Evolutionary conservation across 2,797 vertebrate species (phyloP), one percentile per base, ranked within the genome.

Genomic region (Sebastes ruberrimus): DNA sequence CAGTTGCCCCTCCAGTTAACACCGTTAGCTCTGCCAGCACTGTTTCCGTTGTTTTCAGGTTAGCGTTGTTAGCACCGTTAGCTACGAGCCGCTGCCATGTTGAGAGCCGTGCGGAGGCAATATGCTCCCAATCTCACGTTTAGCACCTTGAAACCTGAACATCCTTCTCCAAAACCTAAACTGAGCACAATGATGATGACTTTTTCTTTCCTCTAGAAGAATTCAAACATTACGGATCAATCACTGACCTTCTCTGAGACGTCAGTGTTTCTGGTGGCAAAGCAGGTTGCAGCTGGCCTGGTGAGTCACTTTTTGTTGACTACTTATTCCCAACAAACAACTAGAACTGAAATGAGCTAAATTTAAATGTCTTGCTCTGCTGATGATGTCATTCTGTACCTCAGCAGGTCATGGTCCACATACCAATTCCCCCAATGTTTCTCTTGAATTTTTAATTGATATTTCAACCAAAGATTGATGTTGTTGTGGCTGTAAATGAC

Each of bases 261-360:
- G 42, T 94, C 93, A 0, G 92, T 93, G 74, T 93, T 91, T 93
- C 56, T 90, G 79, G 85, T 95, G 76, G 95, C 92, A 1, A 94
- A 92, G 83, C 94, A 95, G 87, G 92, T 94, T 38, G 93, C 94
- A 72, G 81, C 89, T 16, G 94, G 93, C n/a, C 88, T 95, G 88
- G 93, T 95, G 82, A 89, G 94, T 90, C n/a, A 35, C 42, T 30
- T 42, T 35, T 55, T n/a, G 1, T 49, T 1, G 7, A 28, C 5
- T 25, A 32, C 20, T 73, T 76, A 70, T 73, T 62, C 10, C 38
- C 20, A 42, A 61, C 30, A 72, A 73, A 61, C 14, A 49, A 27
- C 5, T 6, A 2, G 2, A 66, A 62, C 42, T 27, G 23, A 74
- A 71, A 71, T 7, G 0, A 74, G 20, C 11, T 32, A 1, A 38